phyloP scores from a whole-genome alignment of 2,797 vertebrate genomes.

The Tolypeutes matacus region DNA sequence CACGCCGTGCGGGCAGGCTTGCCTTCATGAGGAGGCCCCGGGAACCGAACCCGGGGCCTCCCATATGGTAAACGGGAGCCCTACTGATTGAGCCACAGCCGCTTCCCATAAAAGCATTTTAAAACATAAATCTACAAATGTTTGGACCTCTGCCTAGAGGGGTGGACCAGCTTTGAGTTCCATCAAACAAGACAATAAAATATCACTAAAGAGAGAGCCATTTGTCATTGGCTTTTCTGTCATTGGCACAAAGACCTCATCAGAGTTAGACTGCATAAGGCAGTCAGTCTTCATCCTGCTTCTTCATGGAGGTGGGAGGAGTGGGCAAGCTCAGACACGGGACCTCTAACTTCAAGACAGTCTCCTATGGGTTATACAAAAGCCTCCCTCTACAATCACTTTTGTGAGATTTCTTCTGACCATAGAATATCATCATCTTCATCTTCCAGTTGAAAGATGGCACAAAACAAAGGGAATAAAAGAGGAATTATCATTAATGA shows the following conservation, averaged over 20 bases:
- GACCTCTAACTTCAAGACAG: background rate
- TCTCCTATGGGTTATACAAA: background rate
- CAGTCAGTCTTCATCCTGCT: slow-evolving; percentile 11
- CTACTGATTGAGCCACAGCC: too few relatives aligned
- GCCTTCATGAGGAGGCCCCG: too few relatives aligned
- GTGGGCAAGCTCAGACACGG: background rate
- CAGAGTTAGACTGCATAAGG: background rate
- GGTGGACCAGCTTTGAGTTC: background rate
- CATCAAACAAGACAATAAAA: slow-evolving; percentile 13
- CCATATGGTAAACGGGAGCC: too few relatives aligned
- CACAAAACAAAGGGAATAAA: slow-evolving; percentile 49
- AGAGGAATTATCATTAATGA: background rate
- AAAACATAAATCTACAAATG: background rate
- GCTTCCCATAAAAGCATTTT: background rate
- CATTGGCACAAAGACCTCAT: background rate
- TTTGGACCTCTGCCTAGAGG: background rate
- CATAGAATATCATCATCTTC: slow-evolving; percentile 41
- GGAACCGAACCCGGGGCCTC: too few relatives aligned
- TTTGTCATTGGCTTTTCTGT: background rate
- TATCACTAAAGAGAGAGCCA: background rate
- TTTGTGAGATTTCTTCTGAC: slow-evolving; percentile 45
- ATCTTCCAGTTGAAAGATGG: slow-evolving; percentile 57
- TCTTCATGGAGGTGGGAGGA: background rate
- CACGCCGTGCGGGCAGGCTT: too few relatives aligned
- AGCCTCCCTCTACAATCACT: slow-evolving; percentile 26